phyloP scores from a whole-genome alignment of 2,797 vertebrate genomes.

The Enteromius viviparus region DNA sequence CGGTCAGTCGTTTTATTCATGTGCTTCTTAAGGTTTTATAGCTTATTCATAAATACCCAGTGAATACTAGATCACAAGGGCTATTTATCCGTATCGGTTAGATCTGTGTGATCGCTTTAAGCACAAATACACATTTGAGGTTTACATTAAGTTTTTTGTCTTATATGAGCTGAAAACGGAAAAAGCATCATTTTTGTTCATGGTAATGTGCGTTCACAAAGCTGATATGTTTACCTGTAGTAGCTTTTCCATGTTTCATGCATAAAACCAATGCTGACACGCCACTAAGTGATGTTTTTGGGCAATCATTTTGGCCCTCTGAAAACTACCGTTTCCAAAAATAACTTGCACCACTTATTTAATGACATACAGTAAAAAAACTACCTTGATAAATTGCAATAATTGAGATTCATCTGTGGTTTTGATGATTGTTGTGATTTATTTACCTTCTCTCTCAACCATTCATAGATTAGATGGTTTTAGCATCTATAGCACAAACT shows the following conservation, averaged over 20 bases:
- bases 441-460: background rate
- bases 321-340: background rate
- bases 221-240: background rate
- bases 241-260: background rate
- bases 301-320: background rate
- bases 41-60: background rate
- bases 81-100: background rate
- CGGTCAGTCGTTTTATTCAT: conserved; percentile 74
- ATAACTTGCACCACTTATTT: background rate
- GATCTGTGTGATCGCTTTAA: background rate
- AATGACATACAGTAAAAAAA: background rate
- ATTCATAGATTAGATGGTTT: background rate
- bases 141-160: background rate
- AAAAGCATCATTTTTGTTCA: background rate
- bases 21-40: background rate
- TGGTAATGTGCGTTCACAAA: background rate
- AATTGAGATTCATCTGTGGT: background rate
- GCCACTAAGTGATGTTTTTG: background rate
- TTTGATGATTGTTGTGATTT: background rate
- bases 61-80: background rate
- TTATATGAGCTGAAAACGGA: background rate
- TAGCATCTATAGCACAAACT: background rate
- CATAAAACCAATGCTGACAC: background rate
- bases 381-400: background rate
- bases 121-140: background rate